Conservation (phyloP, 1,140 invertebrate genomes). For the Bombus cullumanus region DNA sequence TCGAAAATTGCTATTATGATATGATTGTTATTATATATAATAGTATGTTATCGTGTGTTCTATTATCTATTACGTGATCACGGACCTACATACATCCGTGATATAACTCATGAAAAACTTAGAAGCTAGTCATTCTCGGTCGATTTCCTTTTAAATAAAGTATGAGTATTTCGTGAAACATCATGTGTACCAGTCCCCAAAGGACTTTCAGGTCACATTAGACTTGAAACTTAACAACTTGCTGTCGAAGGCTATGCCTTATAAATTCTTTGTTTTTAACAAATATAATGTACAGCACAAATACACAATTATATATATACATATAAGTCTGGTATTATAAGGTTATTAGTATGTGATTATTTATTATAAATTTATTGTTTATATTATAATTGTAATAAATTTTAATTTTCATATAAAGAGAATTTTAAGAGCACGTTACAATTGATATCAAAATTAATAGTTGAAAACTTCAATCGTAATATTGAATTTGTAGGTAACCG, state of each 20-base stretch:
- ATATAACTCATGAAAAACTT: constrained; percentile 48
- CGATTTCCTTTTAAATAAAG: constrained; percentile 61
- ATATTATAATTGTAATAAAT: background rate
- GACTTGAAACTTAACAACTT: background rate
- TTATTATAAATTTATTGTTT: background rate
- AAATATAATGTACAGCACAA: background rate
- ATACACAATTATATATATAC: background rate
- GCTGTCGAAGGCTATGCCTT: background rate
- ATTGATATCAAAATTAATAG: background rate
- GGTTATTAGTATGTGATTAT: background rate
- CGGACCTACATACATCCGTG: background rate
- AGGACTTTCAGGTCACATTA: constrained; percentile 27
- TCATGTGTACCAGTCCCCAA: constrained; percentile 36
- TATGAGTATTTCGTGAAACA: constrained; percentile 49
- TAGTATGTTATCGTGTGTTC: constrained; percentile 7
- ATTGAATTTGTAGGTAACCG: background rate
- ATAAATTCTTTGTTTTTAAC: background rate
- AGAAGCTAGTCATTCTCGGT: constrained; percentile 16
- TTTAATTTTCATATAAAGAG: background rate
- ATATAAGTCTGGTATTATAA: background rate
- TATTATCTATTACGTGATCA: constrained; percentile 28
- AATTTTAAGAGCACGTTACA: background rate
- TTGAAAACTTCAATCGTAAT: background rate
- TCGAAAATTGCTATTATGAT: constrained; percentile 7
- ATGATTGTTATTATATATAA: background rate